A percentile compares a stretch with the other conserved stretches of the same genome.
phyloP scores from a whole-genome alignment of 2,113 vertebrate species.

The Gallinago paraguaiae region DNA sequence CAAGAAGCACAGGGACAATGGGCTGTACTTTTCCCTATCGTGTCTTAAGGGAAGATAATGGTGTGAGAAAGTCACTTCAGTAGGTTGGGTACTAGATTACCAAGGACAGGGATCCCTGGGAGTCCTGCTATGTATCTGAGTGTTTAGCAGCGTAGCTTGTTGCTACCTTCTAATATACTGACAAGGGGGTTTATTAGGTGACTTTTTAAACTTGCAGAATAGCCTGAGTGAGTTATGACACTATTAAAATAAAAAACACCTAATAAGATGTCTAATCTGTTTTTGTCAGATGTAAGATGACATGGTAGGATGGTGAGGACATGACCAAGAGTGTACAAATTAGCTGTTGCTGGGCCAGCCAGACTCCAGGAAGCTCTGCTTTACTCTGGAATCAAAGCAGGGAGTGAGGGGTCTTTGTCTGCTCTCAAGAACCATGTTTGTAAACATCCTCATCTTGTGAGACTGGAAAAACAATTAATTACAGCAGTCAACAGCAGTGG shows the following conservation, averaged over 20 bases:
- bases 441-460: neutral
- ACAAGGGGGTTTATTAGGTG: neutral
- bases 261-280: neutral
- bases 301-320: neutral
- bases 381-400: neutral
- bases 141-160: neutral
- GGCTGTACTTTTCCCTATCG: accelerated
- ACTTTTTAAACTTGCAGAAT: neutral
- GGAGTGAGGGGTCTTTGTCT: neutral
- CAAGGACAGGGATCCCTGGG: neutral
- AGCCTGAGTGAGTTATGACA: neutral
- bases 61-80: neutral
- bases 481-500: neutral
- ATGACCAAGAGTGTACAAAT: neutral
- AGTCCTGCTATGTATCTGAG: too few relatives aligned
- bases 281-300: neutral
- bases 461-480: neutral
- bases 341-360: neutral
- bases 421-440: neutral
- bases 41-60: neutral
- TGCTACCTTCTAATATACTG: neutral
- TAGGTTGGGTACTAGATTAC: neutral
- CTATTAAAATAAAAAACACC: neutral
- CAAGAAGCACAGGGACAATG: neutral
- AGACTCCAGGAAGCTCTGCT: neutral